phyloP scores from a whole-genome alignment of 1,140 invertebrate genomes.

The Bombus fervidus region DNA sequence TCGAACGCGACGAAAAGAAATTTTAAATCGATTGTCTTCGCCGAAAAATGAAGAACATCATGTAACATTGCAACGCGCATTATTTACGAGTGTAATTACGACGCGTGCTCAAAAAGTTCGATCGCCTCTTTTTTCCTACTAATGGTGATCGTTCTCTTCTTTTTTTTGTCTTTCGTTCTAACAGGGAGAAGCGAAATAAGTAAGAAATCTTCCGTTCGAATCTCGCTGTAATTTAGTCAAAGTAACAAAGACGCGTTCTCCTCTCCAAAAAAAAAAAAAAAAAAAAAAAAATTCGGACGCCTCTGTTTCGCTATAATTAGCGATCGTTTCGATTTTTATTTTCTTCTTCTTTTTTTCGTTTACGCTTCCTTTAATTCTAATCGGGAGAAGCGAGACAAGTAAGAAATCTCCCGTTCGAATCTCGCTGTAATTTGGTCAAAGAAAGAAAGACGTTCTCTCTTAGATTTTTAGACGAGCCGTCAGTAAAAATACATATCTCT shows the following conservation, averaged over 20 bases:
- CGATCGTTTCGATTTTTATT: too few relatives aligned
- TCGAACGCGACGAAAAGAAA: conserved; percentile 4
- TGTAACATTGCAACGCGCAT: neutral
- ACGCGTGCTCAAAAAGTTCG: conserved; percentile 34
- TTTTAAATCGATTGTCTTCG: neutral
- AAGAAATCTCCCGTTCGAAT: neutral
- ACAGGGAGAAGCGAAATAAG: neutral
- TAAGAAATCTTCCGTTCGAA: neutral
- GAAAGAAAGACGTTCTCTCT: conserved; percentile 2
- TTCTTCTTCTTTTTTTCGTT: neutral
- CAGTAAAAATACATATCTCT: conserved; percentile 60
- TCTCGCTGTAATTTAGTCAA: neutral
- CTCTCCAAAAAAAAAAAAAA: too few relatives aligned
- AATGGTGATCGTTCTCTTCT: neutral
- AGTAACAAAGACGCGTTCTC: neutral
- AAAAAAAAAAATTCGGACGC: too few relatives aligned
- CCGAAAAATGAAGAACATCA: neutral
- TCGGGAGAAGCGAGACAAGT: neutral
- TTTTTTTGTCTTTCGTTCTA: neutral
- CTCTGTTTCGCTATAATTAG: too few relatives aligned
- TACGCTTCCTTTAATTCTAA: neutral
- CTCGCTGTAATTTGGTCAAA: neutral
- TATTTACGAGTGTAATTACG: neutral
- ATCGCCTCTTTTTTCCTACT: neutral
- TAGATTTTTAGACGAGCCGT: conserved; percentile 38